Base-by-base conservation (phyloP, 1,140 invertebrate genomes). In the Drosophila ananassae region DNA sequence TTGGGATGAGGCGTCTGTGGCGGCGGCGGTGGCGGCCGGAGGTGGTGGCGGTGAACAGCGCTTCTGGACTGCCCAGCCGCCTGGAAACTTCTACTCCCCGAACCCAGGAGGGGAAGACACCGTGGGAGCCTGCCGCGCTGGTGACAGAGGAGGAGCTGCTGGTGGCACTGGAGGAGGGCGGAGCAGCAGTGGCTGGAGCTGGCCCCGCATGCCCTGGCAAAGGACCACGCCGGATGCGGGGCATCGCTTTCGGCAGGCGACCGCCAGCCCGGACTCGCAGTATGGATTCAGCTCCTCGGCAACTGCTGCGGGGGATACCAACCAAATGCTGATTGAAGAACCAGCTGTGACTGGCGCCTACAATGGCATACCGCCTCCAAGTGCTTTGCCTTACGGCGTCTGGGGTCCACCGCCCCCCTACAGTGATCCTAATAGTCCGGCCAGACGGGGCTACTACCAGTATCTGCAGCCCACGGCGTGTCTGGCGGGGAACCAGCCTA, bases 361-460 rank as follows among this genome's bases (percentile, higher is more conserved):
- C 17, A 62, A 60, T 10, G 69, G 63, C 2, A 58, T 91, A 91
- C 90, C 61, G 51, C 69, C 77, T 8, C 83, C 63, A 25, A 92
- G 47, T 90, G 91, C 81, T 2, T 30, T 91, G 50, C 91, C 91
- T 32, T 92, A 92, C 41, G 90, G 90, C 60, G 89, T 95, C 12
- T 96, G 95, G 95, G 95, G 95, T 13, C 95, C 95, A 12, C 95
- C 95, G 9, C 95, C 95, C 2, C 95, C 95, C 0, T 96, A 96
- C 80, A 95, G 95, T 52, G 95, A 95, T 77, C 95, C 95, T 3
- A 95, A 95, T 63, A 95, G 94, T 81, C 94, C 94, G 2, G 94
- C 94, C 0, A 92, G 94, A 61, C 89, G 91, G 5, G 90, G 87
- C 2, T 91, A 92, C 63, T 92, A 92, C 68, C 91, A 91, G 46